phyloP scores from a whole-genome alignment of 2,797 vertebrate genomes.

The Odontamblyopus rebecca region DNA sequence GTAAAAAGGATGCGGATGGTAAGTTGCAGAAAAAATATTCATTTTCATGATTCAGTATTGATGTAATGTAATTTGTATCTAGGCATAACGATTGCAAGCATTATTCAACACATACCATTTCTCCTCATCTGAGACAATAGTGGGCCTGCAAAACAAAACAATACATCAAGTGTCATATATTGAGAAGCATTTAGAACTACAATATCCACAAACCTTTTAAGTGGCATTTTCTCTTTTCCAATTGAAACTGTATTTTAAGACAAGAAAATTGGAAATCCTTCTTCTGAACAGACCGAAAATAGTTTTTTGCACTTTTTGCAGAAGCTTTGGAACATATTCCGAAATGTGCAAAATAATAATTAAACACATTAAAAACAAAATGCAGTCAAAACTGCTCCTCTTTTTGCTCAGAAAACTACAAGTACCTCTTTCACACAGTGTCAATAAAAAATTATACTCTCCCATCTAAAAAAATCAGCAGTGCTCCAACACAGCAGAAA shows the following conservation, averaged over 20 bases:
- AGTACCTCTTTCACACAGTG: not conserved
- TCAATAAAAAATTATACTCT: constrained; percentile 13
- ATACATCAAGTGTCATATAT: constrained; percentile 11
- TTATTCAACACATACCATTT: constrained; percentile 74
- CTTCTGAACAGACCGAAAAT: constrained; percentile 50
- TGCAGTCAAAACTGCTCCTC: constrained; percentile 61
- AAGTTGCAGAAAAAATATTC: not conserved
- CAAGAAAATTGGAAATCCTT: no score
- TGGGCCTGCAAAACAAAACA: constrained; percentile 62
- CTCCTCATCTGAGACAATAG: constrained; percentile 76
- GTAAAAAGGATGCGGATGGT: not conserved
- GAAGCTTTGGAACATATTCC: constrained; percentile 78
- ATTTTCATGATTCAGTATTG: not conserved
- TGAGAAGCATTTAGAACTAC: not conserved
- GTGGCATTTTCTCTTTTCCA: constrained; percentile 70
- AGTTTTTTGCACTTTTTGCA: constrained; percentile 38
- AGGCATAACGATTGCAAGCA: not conserved
- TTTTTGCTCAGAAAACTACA: constrained; percentile 13
- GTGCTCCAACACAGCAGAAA: constrained; percentile 57
- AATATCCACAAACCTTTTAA: constrained; percentile 45
- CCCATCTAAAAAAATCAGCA: constrained; percentile 34
- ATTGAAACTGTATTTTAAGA: constrained; percentile 64
- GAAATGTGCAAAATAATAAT: constrained; percentile 34
- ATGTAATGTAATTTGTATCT: not conserved
- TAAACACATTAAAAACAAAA: constrained; percentile 30